phyloP scores from a whole-genome alignment of 53 echinoderm and acorn worm genomes.

The Patiria pectinifera region DNA sequence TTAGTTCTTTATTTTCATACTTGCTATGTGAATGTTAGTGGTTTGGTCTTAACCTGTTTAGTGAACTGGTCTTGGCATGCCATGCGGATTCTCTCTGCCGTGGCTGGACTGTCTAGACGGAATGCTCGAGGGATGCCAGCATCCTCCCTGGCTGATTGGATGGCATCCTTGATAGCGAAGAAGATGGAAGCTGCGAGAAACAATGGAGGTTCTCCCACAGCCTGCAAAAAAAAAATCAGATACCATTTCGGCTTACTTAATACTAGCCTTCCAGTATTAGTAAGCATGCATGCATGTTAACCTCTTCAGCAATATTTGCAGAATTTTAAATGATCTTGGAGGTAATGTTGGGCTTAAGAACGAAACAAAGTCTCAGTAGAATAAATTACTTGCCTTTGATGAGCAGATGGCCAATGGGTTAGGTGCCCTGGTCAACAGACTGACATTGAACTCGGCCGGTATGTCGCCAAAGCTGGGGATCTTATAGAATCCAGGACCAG shows the following conservation, averaged over 20 bases:
- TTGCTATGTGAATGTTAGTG: constrained; percentile 27
- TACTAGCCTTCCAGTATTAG: no score
- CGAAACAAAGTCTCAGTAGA: constrained; percentile 79
- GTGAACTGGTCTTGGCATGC: constrained; percentile 91
- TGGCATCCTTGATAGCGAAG: constrained; percentile 92
- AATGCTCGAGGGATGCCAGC: constrained; percentile 74
- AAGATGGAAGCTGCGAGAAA: constrained; percentile 89
- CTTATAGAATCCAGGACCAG: constrained; percentile 92
- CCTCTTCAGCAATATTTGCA: no score
- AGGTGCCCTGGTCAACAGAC: constrained; percentile 77
- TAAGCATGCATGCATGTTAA: no score
- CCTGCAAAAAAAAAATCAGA: constrained; percentile 78
- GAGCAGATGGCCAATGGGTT: constrained; percentile 83
- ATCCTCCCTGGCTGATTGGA: constrained; percentile 84
- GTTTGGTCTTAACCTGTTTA: constrained; percentile 78
- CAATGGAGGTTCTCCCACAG: constrained; percentile 91
- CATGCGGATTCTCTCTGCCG: constrained; percentile 85
- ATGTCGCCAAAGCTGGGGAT: constrained; percentile 94
- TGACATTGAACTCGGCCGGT: constrained; percentile 90
- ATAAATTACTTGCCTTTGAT: constrained; percentile 79
- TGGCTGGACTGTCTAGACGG: constrained; percentile 85
- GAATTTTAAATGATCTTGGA: background rate
- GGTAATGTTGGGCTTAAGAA: no score
- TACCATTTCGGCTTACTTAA: background rate
- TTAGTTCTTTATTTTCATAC: constrained; percentile 45